Evolutionary conservation across 2,888 invertebrate species (phyloP).

Genomic region (Synergus itoensis): DNA sequence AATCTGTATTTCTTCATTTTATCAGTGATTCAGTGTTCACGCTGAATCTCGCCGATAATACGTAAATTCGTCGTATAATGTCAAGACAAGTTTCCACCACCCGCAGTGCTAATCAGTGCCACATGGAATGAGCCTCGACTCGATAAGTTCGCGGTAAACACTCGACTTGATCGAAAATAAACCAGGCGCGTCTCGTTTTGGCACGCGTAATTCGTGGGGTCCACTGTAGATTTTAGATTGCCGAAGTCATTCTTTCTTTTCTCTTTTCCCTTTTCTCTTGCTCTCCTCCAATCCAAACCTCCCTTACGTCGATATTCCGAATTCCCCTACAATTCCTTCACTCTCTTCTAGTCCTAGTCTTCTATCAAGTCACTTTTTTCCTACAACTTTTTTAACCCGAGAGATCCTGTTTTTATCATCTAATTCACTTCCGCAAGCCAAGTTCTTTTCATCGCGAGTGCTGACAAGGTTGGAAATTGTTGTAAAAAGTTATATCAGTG

Average conservation of each 20-base stretch:
- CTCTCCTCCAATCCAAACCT: constrained; percentile 36
- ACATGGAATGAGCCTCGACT: constrained; percentile 31
- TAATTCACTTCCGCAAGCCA: background rate
- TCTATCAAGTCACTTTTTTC: background rate
- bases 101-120: constrained; percentile 24
- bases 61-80: background rate
- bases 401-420: background rate
- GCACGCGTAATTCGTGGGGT: background rate
- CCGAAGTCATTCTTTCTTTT: background rate
- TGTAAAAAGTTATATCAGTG: background rate
- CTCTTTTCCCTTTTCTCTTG: constrained; percentile 9
- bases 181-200: constrained; percentile 24
- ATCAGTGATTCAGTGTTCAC: background rate
- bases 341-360: constrained; percentile 6
- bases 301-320: constrained; percentile 36
- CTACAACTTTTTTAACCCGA: background rate
- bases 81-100: constrained; percentile 8
- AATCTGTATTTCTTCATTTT: background rate
- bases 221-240: constrained; percentile 8
- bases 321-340: constrained; percentile 29
- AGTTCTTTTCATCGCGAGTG: background rate
- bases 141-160: constrained; percentile 29
- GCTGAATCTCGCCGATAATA: background rate
- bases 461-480: background rate
- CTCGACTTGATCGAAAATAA: constrained; percentile 12